Evolutionary conservation across 2,888 invertebrate species (phyloP).

Genomic region (Nomada ruficornis): DNA sequence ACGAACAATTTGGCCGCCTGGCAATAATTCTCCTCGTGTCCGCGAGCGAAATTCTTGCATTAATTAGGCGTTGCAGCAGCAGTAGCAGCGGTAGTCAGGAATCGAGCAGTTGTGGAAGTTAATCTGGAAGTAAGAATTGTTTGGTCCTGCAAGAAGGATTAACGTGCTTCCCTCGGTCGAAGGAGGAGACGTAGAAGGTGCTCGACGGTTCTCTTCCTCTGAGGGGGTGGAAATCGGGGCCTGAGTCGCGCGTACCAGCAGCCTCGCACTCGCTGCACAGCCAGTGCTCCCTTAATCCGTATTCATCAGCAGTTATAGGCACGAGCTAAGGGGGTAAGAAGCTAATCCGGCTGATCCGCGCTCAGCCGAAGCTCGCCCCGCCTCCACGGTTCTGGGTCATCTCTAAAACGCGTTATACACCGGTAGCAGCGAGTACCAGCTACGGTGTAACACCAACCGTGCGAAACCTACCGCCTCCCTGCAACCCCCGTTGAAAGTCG

Average conservation of each 20-base stretch:
- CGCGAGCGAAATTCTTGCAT: slow-evolving; percentile 42
- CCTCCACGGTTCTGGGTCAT: slow-evolving; percentile 72
- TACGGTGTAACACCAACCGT: slow-evolving; percentile 27
- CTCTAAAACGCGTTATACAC: slow-evolving; percentile 70
- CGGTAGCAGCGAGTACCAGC: slow-evolving; percentile 59
- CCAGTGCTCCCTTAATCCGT: slow-evolving; percentile 80
- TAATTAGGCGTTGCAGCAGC: slow-evolving; percentile 51
- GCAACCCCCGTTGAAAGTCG: slow-evolving; percentile 1
- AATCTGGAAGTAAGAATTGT: slow-evolving; percentile 77
- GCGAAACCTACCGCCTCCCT: slow-evolving; percentile 28
- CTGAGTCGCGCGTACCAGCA: slow-evolving; percentile 67
- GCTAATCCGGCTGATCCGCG: slow-evolving; percentile 82
- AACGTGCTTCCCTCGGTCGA: slow-evolving; percentile 56
- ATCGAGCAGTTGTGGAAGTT: slow-evolving; percentile 67
- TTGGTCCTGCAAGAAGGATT: slow-evolving; percentile 75
- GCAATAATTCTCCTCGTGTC: slow-evolving; percentile 45
- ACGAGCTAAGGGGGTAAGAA: slow-evolving; percentile 76
- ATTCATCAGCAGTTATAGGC: slow-evolving; percentile 82
- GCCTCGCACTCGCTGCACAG: slow-evolving; percentile 75
- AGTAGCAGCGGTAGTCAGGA: slow-evolving; percentile 14
- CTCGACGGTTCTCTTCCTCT: slow-evolving; percentile 37
- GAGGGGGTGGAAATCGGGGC: slow-evolving; percentile 48
- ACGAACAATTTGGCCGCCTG: slow-evolving; percentile 38
- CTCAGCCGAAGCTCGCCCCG: slow-evolving; percentile 75
- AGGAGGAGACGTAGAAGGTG: slow-evolving; percentile 15